Evolutionary conservation across 2,888 invertebrate species (phyloP).

Genomic region (Meghimatium bilineatum): DNA sequence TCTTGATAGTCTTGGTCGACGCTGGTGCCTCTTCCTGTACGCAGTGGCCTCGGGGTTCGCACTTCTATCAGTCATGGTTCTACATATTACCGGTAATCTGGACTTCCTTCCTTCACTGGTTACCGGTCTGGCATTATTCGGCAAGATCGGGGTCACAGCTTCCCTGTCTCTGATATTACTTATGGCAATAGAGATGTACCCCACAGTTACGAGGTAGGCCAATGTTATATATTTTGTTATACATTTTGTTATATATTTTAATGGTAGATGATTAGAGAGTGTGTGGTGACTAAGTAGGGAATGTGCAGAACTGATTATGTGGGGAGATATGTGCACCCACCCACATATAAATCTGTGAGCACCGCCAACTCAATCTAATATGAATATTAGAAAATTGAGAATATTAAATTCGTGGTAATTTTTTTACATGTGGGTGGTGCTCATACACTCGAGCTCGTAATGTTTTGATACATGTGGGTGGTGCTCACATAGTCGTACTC

Average conservation of each 20-base stretch:
- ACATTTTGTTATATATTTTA: neutral
- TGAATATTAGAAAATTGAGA: too few relatives aligned
- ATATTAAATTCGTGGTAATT: too few relatives aligned
- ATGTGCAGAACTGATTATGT: neutral
- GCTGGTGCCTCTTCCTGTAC: conserved; percentile 70
- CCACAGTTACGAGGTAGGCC: conserved; percentile 65
- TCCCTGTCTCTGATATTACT: conserved; percentile 62
- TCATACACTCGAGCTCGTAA: too few relatives aligned
- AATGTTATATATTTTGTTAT: neutral
- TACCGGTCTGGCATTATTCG: conserved; percentile 64
- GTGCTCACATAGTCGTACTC: too few relatives aligned
- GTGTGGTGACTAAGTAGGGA: neutral
- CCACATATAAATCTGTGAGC: too few relatives aligned
- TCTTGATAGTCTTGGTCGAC: conserved; percentile 63
- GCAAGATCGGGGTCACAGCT: conserved; percentile 67
- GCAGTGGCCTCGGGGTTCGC: conserved; percentile 68
- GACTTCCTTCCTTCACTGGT: conserved; percentile 62
- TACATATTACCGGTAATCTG: conserved; percentile 66
- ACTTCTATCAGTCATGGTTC: conserved; percentile 64
- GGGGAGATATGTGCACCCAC: too few relatives aligned
- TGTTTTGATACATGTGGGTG: too few relatives aligned
- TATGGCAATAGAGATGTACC: conserved; percentile 65
- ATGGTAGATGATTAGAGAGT: neutral
- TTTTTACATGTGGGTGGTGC: too few relatives aligned
- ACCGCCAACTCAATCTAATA: too few relatives aligned